phyloP scores from a whole-genome alignment of 2,888 invertebrate species.

The Entomobrya multifasciata region DNA sequence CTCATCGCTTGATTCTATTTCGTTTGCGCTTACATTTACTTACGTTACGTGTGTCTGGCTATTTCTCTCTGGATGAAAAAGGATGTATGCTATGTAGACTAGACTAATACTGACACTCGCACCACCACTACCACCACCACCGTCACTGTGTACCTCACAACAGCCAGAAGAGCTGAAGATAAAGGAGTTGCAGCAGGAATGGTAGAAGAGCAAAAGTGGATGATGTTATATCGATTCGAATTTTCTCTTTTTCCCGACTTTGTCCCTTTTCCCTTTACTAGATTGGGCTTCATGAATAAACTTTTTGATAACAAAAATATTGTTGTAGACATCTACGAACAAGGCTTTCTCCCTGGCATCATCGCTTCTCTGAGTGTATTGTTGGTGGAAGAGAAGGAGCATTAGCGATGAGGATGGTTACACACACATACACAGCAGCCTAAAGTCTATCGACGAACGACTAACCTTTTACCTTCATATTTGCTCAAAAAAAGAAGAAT shows the following conservation, averaged over 20 bases:
- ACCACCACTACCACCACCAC: background rate
- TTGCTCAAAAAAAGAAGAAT: no score
- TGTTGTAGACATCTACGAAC: conserved; percentile 42
- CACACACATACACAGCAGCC: background rate
- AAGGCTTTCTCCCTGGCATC: conserved; percentile 26
- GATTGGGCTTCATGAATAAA: conserved; percentile 9
- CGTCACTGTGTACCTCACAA: background rate
- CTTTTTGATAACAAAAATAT: conserved; percentile 45
- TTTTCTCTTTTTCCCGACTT: conserved; percentile 44
- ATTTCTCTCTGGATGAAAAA: conserved; percentile 37
- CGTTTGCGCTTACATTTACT: background rate
- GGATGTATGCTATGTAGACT: background rate
- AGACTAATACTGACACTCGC: conserved; percentile 4
- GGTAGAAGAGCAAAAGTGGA: conserved; percentile 26
- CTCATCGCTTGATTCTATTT: conserved; percentile 38
- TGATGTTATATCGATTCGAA: conserved; percentile 60
- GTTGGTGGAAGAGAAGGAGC: background rate
- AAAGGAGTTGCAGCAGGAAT: conserved; percentile 8
- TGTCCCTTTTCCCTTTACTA: conserved; percentile 28
- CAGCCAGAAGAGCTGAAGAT: background rate
- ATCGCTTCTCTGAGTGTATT: background rate
- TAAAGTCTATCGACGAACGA: no score
- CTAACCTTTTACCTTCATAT: background rate
- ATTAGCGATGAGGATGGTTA: conserved; percentile 8
- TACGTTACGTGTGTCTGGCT: conserved; percentile 16